These are phyloP conservation scores for Micropterix aruncella DNA, from an alignment of 2,888 invertebrate genomes.

Conservation along the genomic window DNA sequence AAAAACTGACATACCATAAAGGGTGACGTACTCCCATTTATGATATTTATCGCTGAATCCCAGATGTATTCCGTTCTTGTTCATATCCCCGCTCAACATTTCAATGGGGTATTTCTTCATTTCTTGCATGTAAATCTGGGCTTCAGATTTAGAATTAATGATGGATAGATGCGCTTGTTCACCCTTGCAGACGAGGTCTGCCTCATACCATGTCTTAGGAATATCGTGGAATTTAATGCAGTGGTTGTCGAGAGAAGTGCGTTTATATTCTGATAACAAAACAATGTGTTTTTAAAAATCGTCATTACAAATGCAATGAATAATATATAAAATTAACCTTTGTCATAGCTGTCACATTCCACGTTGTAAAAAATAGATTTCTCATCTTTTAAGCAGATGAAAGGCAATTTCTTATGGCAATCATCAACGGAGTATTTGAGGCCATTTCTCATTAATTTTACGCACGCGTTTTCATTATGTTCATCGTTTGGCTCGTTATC, in stretches of 20 bases:
- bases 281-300: no score
- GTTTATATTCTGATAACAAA: no score
- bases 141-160: slow-evolving; percentile 7
- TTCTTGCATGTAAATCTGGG: slow-evolving; percentile 1
- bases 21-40: slow-evolving; percentile 4
- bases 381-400: not conserved
- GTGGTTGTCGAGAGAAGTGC: no score
- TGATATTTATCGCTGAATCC: slow-evolving; percentile 8
- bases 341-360: not conserved
- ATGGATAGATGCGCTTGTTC: slow-evolving; percentile 7
- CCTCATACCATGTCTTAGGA: slow-evolving; percentile 6
- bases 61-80: slow-evolving; percentile 4
- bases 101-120: slow-evolving; percentile 6
- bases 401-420: not conserved
- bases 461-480: not conserved
- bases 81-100: slow-evolving; percentile 5
- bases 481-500: not conserved
- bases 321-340: no score
- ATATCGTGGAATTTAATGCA: slow-evolving; percentile 8
- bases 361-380: not conserved
- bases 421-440: not conserved
- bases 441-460: not conserved
- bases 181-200: slow-evolving; percentile 6
- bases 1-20: no score
- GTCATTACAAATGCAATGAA: no score